Base-by-base conservation (phyloP, 1,140 invertebrate genomes). In the Oppia nitens region DNA sequence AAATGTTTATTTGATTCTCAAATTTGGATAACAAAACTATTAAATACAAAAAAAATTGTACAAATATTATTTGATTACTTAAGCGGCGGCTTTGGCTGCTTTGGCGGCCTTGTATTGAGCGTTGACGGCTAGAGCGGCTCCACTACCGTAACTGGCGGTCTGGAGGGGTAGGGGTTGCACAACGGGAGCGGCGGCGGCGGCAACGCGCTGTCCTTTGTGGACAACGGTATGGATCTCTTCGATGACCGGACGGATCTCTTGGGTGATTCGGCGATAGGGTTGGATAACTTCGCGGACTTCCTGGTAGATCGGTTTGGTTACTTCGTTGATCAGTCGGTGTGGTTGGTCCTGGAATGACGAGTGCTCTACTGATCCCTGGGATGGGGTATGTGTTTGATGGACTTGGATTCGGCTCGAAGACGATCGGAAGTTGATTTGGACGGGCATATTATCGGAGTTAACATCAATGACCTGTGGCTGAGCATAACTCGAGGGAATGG, bases 361-460 rank as follows among this genome's bases (percentile, higher is more conserved):
- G 9, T 20, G 14, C 11, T 55, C 17, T 6, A 53, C 48, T 53
- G 21, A 20, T 29, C 53, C 53, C n/a, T n/a, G n/a, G n/a, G n/a
- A n/a, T n/a, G 55, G 55, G 20, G 55, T 56, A 28, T 56, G 55
- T n/a, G 55, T 56, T 56, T 56, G 55, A 27, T 56, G 55, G 26
- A 56, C 55, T 14, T 47, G 28, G 1, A 56, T 45, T 23, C 55
- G 40, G 25, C 55, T 56, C 21, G 55, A 56, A 27, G 45, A 45
- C 11, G 17, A 24, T 48, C 48, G 45, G 32, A 56, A 56, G 24
- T 56, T 29, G 2, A 56, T 45, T n/a, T 17, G 20, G 1, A 56
- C 55, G 11, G 55, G 55, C 40, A 47, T 56, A 28, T 56, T 45
- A 14, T 56, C 55, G 2, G 40, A 47, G 14, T 29, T 29, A 2